Evolutionary conservation across 2,113 vertebrate genomes (phyloP), one percentile per base, ranked within the genome.

Genomic region (Oreochromis niloticus): DNA sequence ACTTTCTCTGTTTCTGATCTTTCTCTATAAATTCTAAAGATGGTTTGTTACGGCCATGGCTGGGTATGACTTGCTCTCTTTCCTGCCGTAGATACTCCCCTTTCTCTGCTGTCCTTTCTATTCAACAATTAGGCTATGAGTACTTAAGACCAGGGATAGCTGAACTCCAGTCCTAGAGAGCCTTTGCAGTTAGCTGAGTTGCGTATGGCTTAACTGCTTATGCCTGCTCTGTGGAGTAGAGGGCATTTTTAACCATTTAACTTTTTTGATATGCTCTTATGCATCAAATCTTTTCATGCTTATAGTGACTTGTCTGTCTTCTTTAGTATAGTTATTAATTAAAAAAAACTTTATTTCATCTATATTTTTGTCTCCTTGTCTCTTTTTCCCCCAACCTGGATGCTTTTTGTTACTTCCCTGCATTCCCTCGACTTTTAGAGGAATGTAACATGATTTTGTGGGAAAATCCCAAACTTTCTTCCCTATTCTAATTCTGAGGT

Each of bases 181-280:
- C n/a, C 12, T 68, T 0, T 14, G 19, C 0, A 68, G 34, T 9
- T 2, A 2, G 34, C 9, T 13, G 63, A 68, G 11, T 39, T 1
- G 3, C 0, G 0, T 68, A 2, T 2, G 36, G 11, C 63, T 68
- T 41, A 41, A 41, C 63, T 68, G 36, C 19, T 24, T 3, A 41
- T 39, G 19, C n/a, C 34, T 24, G 4, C 63, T 41, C 36, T 9
- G n/a, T 68, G 36, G 63, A 68, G 7, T 1, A 41, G 11, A 24
- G 63, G 36, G 3, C 7, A 1, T 68, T 68, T 68, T 41, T 14
- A 41, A 68, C 19, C 36, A 68, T 68, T 41, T 68, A 68, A 68
- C 63, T 36, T 68, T 68, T 41, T 14, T 24, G 36, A 68, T 8
- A 12, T 22, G 34, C 6, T 1, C 1, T 68, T 41, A 22, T 71